Conservation (phyloP, 1,140 invertebrate genomes). For the Microvelia longipes region DNA sequence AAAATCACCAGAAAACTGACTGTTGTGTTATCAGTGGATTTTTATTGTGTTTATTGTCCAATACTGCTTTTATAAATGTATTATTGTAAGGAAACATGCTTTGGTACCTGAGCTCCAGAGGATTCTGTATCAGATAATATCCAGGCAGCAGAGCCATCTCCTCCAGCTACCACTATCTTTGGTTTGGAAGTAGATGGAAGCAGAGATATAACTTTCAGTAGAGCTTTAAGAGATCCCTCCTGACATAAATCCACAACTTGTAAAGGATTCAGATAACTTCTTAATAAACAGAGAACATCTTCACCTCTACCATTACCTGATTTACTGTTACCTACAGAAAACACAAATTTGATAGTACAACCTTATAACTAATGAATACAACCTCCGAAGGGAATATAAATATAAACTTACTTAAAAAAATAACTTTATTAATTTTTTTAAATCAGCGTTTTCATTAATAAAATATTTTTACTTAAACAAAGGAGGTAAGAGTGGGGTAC, state of each 20-base stretch:
- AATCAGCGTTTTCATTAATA: no score
- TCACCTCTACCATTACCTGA: neutral
- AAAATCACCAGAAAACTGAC: no score
- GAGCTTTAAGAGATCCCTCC: neutral
- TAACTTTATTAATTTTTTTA: no score
- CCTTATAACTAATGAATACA: no score
- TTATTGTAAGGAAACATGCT: no score
- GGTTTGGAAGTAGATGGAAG: neutral
- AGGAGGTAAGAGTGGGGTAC: no score
- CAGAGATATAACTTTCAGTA: neutral
- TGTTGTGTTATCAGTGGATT: no score
- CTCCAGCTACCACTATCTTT: neutral
- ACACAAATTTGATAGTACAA: neutral
- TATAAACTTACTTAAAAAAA: no score
- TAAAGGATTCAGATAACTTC: neutral
- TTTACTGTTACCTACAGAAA: neutral
- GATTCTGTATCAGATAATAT: neutral
- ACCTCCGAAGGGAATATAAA: no score
- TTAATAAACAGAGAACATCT: neutral
- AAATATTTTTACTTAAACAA: no score
- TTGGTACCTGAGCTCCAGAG: neutral
- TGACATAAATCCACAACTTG: neutral
- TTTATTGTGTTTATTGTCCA: no score
- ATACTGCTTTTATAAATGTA: no score
- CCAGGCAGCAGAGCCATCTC: slow-evolving; percentile 1